phyloP scores from a whole-genome alignment of 2,113 vertebrate genomes.

The Chaetops frenatus region DNA sequence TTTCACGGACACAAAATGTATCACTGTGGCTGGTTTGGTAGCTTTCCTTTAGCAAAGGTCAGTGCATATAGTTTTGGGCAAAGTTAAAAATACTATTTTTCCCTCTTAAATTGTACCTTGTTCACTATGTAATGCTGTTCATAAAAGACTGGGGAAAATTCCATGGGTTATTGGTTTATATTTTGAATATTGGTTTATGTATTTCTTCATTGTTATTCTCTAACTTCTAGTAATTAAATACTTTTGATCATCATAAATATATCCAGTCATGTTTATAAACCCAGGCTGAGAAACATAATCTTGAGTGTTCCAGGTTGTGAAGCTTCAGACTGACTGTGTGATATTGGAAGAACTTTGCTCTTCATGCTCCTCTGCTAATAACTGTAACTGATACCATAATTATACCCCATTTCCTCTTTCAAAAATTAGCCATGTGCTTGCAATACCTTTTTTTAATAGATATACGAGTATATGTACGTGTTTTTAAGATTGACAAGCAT shows the following conservation, averaged over 20 bases:
- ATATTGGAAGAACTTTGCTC: neutral
- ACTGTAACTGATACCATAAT: neutral
- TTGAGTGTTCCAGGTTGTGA: neutral
- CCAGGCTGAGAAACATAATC: neutral
- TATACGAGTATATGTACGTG: neutral
- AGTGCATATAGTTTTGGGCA: neutral
- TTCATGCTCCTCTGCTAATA: neutral
- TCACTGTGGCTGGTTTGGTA: neutral
- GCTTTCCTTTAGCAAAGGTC: neutral
- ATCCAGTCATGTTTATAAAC: neutral
- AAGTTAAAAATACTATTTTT: neutral
- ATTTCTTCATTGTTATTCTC: slow-evolving; percentile 31
- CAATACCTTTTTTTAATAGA: neutral
- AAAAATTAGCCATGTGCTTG: neutral
- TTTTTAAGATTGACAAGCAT: neutral
- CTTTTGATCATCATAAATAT: neutral
- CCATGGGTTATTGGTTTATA: slow-evolving; percentile 14
- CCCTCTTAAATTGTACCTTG: neutral
- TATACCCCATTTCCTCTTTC: neutral
- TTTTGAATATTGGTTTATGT: neutral
- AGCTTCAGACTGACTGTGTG: neutral
- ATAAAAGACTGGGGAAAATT: neutral
- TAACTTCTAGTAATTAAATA: neutral
- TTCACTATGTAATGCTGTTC: neutral
- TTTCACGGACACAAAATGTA: neutral